phyloP scores from a whole-genome alignment of 1,140 invertebrate genomes.

The Monomorium pharaonis region DNA sequence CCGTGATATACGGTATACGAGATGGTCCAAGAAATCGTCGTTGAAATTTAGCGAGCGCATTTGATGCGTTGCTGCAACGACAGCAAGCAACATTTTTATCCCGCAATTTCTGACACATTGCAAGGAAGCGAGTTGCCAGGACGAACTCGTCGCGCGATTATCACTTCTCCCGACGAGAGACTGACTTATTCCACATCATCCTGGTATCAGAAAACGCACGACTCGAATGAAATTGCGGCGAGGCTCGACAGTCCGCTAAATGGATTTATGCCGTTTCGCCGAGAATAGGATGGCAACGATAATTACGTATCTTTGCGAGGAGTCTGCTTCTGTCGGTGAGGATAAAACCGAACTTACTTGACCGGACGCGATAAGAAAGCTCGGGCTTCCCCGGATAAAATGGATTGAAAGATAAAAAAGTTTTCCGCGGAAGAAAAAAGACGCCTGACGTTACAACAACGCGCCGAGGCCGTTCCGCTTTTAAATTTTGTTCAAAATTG shows the following conservation, averaged over 20 bases:
- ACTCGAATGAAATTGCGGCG: constrained; percentile 32
- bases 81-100: neutral
- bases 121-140: no score
- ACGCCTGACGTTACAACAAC: constrained; percentile 62
- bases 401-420: constrained; percentile 67
- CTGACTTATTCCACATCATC: neutral
- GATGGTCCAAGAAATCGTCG: constrained; percentile 6
- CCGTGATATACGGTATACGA: constrained; percentile 45
- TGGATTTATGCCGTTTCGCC: constrained; percentile 40
- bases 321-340: no score
- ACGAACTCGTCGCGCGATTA: no score
- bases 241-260: constrained; percentile 44
- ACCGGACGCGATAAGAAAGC: constrained; percentile 55
- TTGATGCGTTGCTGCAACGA: neutral
- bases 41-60: neutral
- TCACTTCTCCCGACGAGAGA: neutral
- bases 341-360: constrained; percentile 49
- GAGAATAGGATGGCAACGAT: constrained; percentile 30
- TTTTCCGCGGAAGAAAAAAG: constrained; percentile 32
- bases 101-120: no score
- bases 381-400: constrained; percentile 58
- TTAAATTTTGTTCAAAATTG: constrained; percentile 52
- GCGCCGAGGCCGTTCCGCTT: constrained; percentile 28
- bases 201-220: neutral
- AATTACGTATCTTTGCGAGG: constrained; percentile 39